These are phyloP conservation scores for Manduca sexta DNA, from an alignment of 1,140 invertebrate species.

Conservation along the genomic window DNA sequence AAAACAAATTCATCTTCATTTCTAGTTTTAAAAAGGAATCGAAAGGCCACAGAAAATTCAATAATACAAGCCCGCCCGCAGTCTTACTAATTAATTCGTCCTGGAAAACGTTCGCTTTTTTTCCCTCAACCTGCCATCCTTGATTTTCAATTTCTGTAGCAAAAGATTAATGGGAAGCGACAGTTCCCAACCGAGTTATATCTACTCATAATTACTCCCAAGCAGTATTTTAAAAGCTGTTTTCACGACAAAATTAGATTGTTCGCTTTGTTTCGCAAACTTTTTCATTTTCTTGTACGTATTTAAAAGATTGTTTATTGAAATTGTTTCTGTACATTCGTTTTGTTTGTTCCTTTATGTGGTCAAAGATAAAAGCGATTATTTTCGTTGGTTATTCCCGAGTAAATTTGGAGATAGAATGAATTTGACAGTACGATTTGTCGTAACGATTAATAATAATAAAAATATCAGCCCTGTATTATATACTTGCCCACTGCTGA, in stretches of 20 bases:
- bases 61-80: conserved; percentile 15
- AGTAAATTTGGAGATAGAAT: no score
- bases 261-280: conserved; percentile 12
- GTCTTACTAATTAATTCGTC: conserved; percentile 37
- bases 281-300: conserved; percentile 1
- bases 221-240: conserved; percentile 26
- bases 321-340: conserved; percentile 19
- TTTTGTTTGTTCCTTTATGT: conserved; percentile 33
- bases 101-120: conserved; percentile 25
- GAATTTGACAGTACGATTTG: no score
- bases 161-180: conserved; percentile 35
- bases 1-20: not conserved
- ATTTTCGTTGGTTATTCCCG: conserved; percentile 17
- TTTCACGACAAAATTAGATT: conserved; percentile 20
- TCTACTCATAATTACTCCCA: conserved; percentile 27
- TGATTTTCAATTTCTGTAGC: conserved; percentile 41
- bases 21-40: conserved; percentile 7
- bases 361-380: conserved; percentile 39
- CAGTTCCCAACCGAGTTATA: conserved; percentile 24
- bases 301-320: conserved; percentile 27
- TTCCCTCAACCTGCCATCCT: conserved; percentile 26
- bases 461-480: no score
- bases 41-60: conserved; percentile 19
- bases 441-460: no score
- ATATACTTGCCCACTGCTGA: no score